Evolutionary conservation across 30 jellyfish, hydroid and myxozoan genomes (phyloP).

Genomic region (Nemopilema nomurai): DNA sequence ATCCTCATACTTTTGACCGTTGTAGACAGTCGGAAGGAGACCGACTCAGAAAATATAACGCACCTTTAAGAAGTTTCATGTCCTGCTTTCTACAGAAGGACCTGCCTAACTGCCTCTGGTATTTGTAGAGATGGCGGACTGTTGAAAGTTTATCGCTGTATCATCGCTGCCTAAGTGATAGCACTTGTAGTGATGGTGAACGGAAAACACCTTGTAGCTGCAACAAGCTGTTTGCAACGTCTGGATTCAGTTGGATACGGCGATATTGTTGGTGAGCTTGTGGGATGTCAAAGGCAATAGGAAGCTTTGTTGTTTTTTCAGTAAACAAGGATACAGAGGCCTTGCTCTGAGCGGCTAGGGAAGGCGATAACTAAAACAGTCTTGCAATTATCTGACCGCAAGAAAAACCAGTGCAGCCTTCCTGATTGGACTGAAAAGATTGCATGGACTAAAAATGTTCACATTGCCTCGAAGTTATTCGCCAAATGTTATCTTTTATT

Average conservation of each 20-base stretch:
- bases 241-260: neutral
- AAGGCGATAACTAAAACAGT: neutral
- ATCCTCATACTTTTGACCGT: too few species aligned
- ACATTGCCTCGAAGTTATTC: neutral
- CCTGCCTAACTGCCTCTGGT: neutral
- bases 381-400: neutral
- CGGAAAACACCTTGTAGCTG: neutral
- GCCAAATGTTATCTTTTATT: neutral
- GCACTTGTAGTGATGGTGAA: neutral
- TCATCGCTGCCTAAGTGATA: neutral
- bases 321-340: neutral
- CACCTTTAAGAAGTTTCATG: conserved; percentile 34
- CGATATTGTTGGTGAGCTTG: conserved; percentile 30
- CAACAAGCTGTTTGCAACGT: conserved; percentile 9
- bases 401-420: neutral
- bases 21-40: too few species aligned
- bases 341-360: neutral
- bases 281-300: neutral
- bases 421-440: too few species aligned
- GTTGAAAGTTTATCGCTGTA: neutral
- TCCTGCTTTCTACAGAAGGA: neutral
- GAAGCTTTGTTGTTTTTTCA: neutral
- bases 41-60: neutral
- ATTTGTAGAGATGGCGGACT: neutral
- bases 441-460: neutral